Conservation (phyloP, 2,797 vertebrate genomes). For the Rhodeus uyekii region DNA sequence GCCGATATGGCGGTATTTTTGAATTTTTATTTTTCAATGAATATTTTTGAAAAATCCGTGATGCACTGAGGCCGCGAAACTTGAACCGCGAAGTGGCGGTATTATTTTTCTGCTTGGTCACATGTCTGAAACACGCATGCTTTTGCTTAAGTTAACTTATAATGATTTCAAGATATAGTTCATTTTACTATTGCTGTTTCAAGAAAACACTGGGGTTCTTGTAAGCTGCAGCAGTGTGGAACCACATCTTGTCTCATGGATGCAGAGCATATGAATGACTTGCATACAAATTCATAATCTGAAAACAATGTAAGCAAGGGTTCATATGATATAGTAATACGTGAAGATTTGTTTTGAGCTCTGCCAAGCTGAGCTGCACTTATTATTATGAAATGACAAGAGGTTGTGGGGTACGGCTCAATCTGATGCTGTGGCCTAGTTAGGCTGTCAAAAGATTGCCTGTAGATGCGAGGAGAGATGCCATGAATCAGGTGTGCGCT, state of each 20-base stretch:
- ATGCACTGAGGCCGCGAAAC: too few species aligned
- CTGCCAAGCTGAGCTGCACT: slow-evolving; percentile 29
- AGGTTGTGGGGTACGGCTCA: slow-evolving; percentile 40
- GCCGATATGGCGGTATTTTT: too few species aligned
- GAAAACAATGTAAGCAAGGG: not conserved
- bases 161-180: not conserved
- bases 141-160: not conserved
- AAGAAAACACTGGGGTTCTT: not conserved
- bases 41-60: too few species aligned
- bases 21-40: too few species aligned
- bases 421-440: slow-evolving; percentile 50
- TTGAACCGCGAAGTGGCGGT: too few species aligned
- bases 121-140: not conserved
- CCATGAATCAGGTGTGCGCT: slow-evolving; percentile 43
- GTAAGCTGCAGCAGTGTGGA: not conserved
- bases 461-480: slow-evolving; percentile 48
- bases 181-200: not conserved
- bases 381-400: slow-evolving; percentile 49
- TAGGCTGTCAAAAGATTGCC: slow-evolving; percentile 51
- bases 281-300: not conserved
- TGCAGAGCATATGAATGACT: not conserved
- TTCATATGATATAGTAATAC: slow-evolving; percentile 4
- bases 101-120: not conserved
- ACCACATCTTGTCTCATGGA: not conserved
- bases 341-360: slow-evolving; percentile 2